These are phyloP conservation scores for Drosophila dives DNA, from an alignment of 2,888 invertebrate genomes.

Conservation along the genomic window DNA sequence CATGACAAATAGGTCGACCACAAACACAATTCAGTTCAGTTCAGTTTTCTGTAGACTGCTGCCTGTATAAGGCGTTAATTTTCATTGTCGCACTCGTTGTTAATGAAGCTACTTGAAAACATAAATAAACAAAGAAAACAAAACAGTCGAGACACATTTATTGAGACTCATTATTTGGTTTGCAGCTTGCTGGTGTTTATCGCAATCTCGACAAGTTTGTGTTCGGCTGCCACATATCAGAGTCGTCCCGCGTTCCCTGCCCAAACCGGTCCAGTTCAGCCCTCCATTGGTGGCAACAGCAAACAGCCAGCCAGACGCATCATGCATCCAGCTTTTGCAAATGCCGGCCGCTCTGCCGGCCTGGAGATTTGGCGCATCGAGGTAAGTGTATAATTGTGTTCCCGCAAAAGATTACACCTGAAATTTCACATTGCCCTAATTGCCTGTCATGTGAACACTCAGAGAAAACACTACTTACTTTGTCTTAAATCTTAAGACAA, in stretches of 20 bases:
- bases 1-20: constrained; percentile 17
- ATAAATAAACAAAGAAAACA: neutral
- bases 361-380: constrained; percentile 93
- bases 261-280: constrained; percentile 75
- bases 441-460: neutral
- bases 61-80: constrained; percentile 35
- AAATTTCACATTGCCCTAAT: neutral
- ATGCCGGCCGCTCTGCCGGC: constrained; percentile 89
- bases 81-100: neutral
- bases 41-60: neutral
- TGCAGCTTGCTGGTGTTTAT: constrained; percentile 75
- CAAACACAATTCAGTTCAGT: constrained; percentile 1
- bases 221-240: constrained; percentile 81
- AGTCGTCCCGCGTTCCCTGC: constrained; percentile 81
- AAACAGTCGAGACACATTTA: constrained; percentile 8
- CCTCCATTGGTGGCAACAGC: constrained; percentile 61
- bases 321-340: constrained; percentile 89
- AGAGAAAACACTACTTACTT: neutral
- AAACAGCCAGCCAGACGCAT: constrained; percentile 80
- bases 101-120: constrained; percentile 9
- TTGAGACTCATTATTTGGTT: constrained; percentile 25
- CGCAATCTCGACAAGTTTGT: constrained; percentile 69
- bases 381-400: constrained; percentile 86
- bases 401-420: neutral
- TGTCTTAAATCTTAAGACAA: neutral